Base-by-base conservation (phyloP, 2,113 vertebrate species). In the Galeopterus variegatus region DNA sequence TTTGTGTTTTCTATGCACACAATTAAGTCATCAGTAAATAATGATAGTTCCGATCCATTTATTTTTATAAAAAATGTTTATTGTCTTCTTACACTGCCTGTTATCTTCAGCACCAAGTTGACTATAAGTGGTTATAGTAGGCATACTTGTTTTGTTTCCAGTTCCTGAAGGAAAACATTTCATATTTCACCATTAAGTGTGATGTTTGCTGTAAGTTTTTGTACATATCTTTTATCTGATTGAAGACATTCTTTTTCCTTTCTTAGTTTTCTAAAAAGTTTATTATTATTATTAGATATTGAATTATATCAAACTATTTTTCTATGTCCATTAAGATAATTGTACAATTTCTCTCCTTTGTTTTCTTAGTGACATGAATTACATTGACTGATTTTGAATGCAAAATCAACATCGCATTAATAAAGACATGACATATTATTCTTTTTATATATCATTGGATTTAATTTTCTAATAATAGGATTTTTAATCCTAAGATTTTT, bases 231-330 rank as follows among this genome's bases (percentile, higher is more conserved):
- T 91, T 84, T 73, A 31, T 82, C 8, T 72, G 8, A 52, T 56
- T 91, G 93, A 95, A 76, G 26, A 81, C 50, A 62, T 88, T 79
- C 21, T 76, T 24, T 24, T 83, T 88, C 28, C 17, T 62, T 81
- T 94, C 62, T 84, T 82, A 75, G 64, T 86, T 90, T 86, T 93
- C 73, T 86, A 81, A 52, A 36, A 72, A 86, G 8, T 24, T 75
- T 82, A 19, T 28, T 84, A 60, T 72, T 93, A 80, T 72, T 65
- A 45, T 56, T 62, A 65, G 11, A 10, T 41, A 1, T 65, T 87
- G 52, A 90, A 88, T 65, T 91, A 54, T 77, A 91, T 64, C 19
- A 75, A 19, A 83, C 90, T n/a, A 69, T 70, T 93, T 86, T 94
- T 72, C 54, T 77, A 41, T 69, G 50, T 41, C 10, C 54, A 48